Evolutionary conservation across 2,888 invertebrate genomes (phyloP).

Genomic region (Lamellibrachia columna): DNA sequence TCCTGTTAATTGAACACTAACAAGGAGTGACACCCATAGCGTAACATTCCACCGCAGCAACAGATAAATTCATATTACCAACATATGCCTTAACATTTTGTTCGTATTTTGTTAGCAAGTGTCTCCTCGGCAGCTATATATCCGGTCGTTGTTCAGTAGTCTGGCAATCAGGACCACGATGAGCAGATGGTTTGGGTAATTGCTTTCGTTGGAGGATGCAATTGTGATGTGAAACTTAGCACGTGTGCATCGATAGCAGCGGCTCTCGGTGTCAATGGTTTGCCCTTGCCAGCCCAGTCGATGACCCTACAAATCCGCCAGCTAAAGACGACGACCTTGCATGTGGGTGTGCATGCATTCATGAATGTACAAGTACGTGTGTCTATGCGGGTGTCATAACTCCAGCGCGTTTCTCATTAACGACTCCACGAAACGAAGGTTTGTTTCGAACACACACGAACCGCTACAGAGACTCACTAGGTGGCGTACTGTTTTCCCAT

Average conservation of each 20-base stretch:
- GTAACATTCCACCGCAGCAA: not conserved
- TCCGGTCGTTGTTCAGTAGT: not conserved
- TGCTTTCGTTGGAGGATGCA: not conserved
- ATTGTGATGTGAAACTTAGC: not conserved
- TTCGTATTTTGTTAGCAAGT: not conserved
- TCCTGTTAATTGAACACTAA: not conserved
- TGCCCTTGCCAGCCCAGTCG: not conserved
- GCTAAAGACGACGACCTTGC: not conserved
- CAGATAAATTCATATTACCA: not conserved
- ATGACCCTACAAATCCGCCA: not conserved
- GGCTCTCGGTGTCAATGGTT: not conserved
- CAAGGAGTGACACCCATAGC: not conserved
- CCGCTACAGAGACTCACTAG: not conserved
- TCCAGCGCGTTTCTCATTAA: not conserved
- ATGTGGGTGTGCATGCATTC: not conserved
- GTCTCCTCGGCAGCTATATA: not conserved
- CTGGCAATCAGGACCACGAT: not conserved
- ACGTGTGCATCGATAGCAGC: not conserved
- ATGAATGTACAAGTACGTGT: not conserved
- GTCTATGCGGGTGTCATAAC: not conserved
- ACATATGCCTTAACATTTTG: not conserved
- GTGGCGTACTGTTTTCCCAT: not conserved
- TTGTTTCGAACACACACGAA: not conserved
- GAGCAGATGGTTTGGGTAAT: constrained; percentile 16
- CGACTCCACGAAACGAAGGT: not conserved